A percentile compares a stretch with the other conserved stretches of the same genome.
Conservation (phyloP, 1,140 invertebrate species). For the Drosophila nebulosa region DNA sequence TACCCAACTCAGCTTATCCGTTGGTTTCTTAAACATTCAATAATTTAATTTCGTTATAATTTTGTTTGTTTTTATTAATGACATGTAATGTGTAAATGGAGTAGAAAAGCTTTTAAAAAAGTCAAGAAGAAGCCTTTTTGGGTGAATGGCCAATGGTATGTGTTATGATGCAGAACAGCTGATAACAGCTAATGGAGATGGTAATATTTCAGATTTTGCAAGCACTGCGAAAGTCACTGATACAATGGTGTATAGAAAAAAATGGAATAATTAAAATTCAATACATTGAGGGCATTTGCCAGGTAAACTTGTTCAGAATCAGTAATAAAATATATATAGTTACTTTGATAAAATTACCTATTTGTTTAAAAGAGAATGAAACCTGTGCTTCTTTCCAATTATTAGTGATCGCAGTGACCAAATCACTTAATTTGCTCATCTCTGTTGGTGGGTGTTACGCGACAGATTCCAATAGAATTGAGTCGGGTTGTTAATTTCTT, state of each 20-base stretch:
- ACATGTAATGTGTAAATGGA: background rate
- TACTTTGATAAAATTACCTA: too few species aligned
- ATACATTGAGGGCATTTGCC: background rate
- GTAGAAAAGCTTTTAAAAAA: background rate
- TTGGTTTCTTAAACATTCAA: background rate
- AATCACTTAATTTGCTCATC: background rate
- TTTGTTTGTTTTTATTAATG: background rate
- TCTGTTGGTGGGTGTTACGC: constrained; percentile 48
- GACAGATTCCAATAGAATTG: constrained; percentile 19
- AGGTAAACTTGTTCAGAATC: background rate
- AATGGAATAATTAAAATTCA: background rate
- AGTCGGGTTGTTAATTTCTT: background rate
- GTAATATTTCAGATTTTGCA: background rate
- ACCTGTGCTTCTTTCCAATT: too few species aligned
- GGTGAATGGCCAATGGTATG: constrained; percentile 39
- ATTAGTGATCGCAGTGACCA: background rate
- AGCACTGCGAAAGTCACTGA: background rate
- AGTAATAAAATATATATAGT: background rate
- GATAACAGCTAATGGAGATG: constrained; percentile 1
- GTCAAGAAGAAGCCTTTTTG: background rate
- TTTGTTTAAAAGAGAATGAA: too few species aligned
- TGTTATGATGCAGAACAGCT: constrained; percentile 44
- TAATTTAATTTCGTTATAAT: background rate
- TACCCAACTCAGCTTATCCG: background rate
- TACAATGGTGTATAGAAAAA: background rate